Evolutionary conservation across 1,140 invertebrate genomes (phyloP).

Genomic region (Gerris buenoi): DNA sequence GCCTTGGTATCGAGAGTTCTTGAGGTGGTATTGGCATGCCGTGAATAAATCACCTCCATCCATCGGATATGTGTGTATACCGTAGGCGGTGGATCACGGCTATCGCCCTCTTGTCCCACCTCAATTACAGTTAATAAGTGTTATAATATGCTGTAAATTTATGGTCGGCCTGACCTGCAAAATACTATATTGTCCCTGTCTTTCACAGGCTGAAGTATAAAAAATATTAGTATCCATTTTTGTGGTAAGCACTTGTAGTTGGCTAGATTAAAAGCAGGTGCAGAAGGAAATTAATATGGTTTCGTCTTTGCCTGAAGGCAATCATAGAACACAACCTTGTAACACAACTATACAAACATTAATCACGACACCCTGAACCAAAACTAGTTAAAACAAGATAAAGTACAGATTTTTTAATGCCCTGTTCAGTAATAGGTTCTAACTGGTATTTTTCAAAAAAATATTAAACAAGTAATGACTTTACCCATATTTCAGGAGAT

Average conservation of each 20-base stretch:
- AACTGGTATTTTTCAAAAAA: too few relatives aligned
- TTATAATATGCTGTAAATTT: neutral
- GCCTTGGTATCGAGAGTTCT: neutral
- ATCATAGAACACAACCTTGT: too few relatives aligned
- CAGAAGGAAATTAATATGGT: neutral
- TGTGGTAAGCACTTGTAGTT: too few relatives aligned
- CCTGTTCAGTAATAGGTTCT: too few relatives aligned
- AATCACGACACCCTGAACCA: too few relatives aligned
- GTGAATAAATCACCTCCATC: neutral
- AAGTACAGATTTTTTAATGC: too few relatives aligned
- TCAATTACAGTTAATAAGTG: neutral
- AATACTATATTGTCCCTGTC: neutral
- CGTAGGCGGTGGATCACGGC: neutral
- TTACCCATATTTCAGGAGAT: too few relatives aligned
- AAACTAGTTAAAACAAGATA: too few relatives aligned
- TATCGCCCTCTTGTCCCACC: neutral
- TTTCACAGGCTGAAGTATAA: too few relatives aligned
- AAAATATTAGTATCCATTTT: neutral
- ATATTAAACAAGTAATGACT: too few relatives aligned
- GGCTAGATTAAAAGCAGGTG: neutral
- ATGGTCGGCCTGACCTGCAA: neutral
- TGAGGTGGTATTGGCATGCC: neutral
- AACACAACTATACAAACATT: too few relatives aligned
- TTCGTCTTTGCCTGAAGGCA: neutral
- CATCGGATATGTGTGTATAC: neutral